These are phyloP conservation scores for Cyclophora albipunctata DNA, from an alignment of 2,888 invertebrate genomes.

Conservation along the genomic window DNA sequence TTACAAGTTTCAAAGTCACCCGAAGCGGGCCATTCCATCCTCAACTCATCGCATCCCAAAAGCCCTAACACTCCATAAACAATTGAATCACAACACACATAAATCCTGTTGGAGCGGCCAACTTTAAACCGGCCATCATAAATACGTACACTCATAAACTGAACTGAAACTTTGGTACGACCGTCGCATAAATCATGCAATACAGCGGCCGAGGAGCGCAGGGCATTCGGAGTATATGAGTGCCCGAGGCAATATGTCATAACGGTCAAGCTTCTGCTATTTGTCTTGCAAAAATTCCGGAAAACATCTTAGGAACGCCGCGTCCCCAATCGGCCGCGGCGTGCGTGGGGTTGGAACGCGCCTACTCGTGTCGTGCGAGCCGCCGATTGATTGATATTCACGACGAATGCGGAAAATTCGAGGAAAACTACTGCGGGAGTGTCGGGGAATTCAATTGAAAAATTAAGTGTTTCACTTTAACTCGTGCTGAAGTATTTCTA, in stretches of 20 bases:
- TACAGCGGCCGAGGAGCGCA: conserved; percentile 1
- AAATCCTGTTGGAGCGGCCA: conserved; percentile 29
- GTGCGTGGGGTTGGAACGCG: conserved; percentile 32
- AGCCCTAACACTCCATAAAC: conserved; percentile 5
- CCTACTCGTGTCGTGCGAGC: conserved; percentile 5
- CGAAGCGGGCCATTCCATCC: no score
- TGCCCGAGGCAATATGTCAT: conserved; percentile 61
- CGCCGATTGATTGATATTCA: conserved; percentile 17
- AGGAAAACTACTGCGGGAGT: conserved; percentile 1
- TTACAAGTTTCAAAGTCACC: no score
- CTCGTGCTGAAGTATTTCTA: no score
- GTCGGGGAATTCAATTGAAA: not conserved
- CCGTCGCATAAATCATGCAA: conserved; percentile 37
- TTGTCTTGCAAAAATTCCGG: conserved; percentile 71
- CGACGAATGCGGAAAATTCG: conserved; percentile 8
- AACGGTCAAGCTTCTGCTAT: conserved; percentile 61
- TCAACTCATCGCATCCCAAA: no score
- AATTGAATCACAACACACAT: conserved; percentile 30
- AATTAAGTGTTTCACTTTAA: not conserved
- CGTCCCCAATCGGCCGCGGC: conserved; percentile 24
- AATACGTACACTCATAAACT: conserved; percentile 52
- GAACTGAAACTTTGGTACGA: conserved; percentile 34
- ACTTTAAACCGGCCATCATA: conserved; percentile 52
- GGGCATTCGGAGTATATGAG: conserved; percentile 51
- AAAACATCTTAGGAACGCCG: conserved; percentile 56